These are phyloP conservation scores for Monopterus albus DNA, from an alignment of 2,113 vertebrate genomes.

Conservation along the genomic window DNA sequence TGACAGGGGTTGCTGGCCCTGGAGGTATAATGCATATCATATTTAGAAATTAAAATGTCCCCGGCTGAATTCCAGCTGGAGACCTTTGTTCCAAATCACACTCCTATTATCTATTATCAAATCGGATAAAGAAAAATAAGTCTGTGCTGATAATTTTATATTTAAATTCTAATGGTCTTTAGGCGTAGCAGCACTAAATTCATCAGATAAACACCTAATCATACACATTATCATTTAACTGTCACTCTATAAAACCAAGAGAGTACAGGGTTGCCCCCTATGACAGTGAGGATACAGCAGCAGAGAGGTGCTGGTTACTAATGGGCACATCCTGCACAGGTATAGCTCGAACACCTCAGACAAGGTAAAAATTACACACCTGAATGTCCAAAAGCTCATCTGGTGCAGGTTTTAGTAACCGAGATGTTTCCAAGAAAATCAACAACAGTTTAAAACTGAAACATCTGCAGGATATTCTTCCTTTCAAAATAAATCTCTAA, in stretches of 20 bases:
- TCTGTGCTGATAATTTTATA: not conserved
- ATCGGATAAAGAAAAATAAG: too few relatives aligned
- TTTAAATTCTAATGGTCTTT: not conserved
- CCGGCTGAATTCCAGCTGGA: not conserved
- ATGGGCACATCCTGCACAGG: not conserved
- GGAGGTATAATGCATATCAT: not conserved
- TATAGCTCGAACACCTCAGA: not conserved
- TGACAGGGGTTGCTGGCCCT: constrained; percentile 1
- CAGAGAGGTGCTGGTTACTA: not conserved
- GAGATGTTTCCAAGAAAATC: not conserved
- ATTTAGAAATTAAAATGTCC: not conserved
- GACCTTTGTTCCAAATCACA: not conserved
- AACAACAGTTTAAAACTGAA: not conserved
- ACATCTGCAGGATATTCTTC: not conserved
- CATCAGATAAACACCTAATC: not conserved
- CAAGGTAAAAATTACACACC: not conserved
- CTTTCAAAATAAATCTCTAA: not conserved
- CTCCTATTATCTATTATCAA: not conserved
- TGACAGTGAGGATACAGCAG: not conserved
- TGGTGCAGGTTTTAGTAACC: not conserved
- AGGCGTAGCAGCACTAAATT: not conserved
- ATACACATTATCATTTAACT: not conserved
- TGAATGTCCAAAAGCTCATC: not conserved
- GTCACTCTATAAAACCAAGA: not conserved
- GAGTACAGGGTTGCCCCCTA: not conserved